A percentile compares a stretch with the other conserved stretches of the same genome.
phyloP scores from a whole-genome alignment of 2,797 vertebrate genomes.

The Rhinoraja longicauda region DNA sequence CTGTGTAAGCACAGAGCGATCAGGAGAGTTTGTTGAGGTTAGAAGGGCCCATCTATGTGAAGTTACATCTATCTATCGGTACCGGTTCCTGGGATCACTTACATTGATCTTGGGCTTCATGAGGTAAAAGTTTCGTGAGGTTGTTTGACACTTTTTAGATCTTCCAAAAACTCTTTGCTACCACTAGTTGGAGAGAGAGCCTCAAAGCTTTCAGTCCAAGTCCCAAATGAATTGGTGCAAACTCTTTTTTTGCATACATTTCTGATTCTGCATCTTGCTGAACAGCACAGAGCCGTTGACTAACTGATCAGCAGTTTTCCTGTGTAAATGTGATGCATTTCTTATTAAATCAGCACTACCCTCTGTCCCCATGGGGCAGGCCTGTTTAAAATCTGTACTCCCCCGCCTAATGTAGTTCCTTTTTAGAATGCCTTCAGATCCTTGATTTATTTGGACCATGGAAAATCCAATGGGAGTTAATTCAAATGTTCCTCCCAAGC shows the following conservation, averaged over 20 bases:
- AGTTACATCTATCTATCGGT: too few relatives aligned
- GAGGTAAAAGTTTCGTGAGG: neutral
- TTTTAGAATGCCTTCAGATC: neutral
- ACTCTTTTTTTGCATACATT: neutral
- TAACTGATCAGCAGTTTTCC: neutral
- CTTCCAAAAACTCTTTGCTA: neutral
- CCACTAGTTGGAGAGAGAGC: neutral
- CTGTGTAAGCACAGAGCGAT: too few relatives aligned
- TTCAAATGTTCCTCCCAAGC: slow-evolving; percentile 30
- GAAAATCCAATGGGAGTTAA: slow-evolving; percentile 29
- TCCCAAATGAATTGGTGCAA: neutral
- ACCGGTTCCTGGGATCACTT: too few relatives aligned
- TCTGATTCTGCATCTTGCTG: neutral
- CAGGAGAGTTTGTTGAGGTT: neutral
- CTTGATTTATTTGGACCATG: slow-evolving; percentile 23
- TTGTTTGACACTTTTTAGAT: neutral
- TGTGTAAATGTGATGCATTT: neutral
- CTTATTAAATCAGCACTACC: neutral
- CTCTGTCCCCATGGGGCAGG: neutral
- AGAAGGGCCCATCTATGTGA: neutral
- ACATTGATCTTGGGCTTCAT: neutral
- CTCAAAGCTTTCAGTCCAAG: neutral
- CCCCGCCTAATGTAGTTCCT: neutral
- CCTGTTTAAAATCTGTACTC: neutral
- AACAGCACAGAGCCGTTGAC: neutral